Conservation (phyloP, 2,797 vertebrate genomes). For the Falco concolor region DNA sequence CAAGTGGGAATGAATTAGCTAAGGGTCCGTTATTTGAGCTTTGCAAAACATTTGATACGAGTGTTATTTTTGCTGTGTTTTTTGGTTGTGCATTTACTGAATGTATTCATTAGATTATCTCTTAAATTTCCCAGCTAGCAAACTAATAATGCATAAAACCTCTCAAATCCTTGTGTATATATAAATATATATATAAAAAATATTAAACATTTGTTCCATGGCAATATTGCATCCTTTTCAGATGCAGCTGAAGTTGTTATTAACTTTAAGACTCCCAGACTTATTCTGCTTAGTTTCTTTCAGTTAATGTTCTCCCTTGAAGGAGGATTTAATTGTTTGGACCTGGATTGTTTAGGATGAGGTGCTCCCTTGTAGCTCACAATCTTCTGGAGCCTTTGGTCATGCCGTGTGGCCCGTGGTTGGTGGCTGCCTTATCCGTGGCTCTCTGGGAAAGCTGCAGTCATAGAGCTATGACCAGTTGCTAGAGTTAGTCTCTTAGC, state of each 20-base stretch:
- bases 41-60: conserved; percentile 30
- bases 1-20: conserved; percentile 26
- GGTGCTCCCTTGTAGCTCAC: not conserved
- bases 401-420: not conserved
- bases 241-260: not conserved
- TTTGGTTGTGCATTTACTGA: not conserved
- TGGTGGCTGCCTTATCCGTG: rapidly evolving
- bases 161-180: not conserved
- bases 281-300: not conserved
- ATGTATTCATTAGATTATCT: conserved; percentile 29
- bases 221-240: not conserved
- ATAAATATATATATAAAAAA: not conserved
- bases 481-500: not conserved
- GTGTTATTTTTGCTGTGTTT: not conserved
- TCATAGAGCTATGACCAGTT: not conserved
- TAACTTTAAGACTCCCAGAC: not conserved
- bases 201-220: not conserved
- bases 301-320: not conserved
- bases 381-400: not conserved
- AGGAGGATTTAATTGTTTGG: not conserved
- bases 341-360: not conserved
- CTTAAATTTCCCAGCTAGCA: conserved; percentile 24
- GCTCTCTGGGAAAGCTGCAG: rapidly evolving
- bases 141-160: conserved; percentile 32
- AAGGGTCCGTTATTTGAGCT: conserved; percentile 10